Conservation (phyloP, 2,113 vertebrate species). For the Entelurus aequoreus region DNA sequence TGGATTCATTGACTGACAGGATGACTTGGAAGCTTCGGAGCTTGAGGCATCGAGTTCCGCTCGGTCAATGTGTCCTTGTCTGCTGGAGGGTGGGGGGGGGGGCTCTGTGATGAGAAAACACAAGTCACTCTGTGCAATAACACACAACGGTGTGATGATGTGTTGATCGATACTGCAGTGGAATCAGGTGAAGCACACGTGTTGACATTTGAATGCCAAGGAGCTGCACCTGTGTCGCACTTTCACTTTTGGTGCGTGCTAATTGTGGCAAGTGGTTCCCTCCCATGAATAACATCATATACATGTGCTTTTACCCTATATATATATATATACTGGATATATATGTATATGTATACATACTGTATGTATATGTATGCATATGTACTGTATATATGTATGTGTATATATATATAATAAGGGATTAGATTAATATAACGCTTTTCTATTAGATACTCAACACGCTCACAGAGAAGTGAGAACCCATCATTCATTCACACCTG, state of each 20-base stretch:
- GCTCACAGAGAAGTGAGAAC: too few relatives aligned
- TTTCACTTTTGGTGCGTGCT: background rate
- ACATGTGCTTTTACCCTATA: too few relatives aligned
- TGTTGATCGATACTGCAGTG: background rate
- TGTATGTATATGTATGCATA: too few relatives aligned
- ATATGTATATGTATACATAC: too few relatives aligned
- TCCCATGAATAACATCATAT: too few relatives aligned
- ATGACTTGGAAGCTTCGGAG: conserved; percentile 54
- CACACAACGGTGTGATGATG: conserved; percentile 15
- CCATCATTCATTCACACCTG: too few relatives aligned
- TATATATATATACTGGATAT: too few relatives aligned
- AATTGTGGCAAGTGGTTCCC: background rate
- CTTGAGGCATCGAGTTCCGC: conserved; percentile 53
- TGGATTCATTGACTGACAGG: conserved; percentile 70
- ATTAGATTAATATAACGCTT: too few relatives aligned
- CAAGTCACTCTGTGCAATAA: conserved; percentile 24
- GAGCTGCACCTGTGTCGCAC: background rate
- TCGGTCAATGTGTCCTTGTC: conserved; percentile 63
- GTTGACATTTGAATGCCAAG: background rate
- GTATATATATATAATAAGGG: too few relatives aligned
- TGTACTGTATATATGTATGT: too few relatives aligned
- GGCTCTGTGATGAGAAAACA: conserved; percentile 55
- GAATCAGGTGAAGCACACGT: background rate
- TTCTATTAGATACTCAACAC: too few relatives aligned
- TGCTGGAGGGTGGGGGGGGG: conserved; percentile 24